These are phyloP conservation scores for Centroberyx gerrardi DNA, from an alignment of 2,797 vertebrate species.

Conservation along the genomic window DNA sequence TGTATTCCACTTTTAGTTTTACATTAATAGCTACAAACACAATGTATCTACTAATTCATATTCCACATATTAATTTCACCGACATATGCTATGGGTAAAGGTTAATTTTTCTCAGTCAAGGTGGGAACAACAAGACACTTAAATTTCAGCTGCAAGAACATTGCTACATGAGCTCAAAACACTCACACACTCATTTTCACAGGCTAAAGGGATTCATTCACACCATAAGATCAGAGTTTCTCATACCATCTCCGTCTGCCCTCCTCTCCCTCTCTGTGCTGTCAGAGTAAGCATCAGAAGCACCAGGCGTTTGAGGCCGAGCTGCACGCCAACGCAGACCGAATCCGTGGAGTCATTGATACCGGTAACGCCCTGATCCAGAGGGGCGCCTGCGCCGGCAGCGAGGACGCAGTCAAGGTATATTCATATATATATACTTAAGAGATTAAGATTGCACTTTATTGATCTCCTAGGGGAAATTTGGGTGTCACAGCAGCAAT, in stretches of 20 bases:
- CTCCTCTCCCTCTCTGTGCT: constrained; percentile 27
- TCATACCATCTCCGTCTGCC: constrained; percentile 26
- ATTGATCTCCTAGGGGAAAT: no score
- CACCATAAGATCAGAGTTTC: background rate
- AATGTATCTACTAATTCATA: background rate
- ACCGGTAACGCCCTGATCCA: constrained; percentile 97
- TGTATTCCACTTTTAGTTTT: constrained; percentile 21
- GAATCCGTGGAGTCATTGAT: constrained; percentile 96
- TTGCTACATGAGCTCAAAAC: background rate
- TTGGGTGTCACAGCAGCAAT: no score
- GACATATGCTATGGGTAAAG: constrained; percentile 1
- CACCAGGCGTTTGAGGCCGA: constrained; percentile 99
- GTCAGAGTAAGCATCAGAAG: constrained; percentile 98
- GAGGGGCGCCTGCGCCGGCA: constrained; percentile 96
- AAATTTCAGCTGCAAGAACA: constrained; percentile 25
- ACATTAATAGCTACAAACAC: constrained; percentile 11
- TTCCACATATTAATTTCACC: background rate
- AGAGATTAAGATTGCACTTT: no score
- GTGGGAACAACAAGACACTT: background rate
- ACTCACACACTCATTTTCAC: no score
- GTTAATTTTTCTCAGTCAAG: background rate
- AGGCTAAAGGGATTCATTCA: background rate
- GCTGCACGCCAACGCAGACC: constrained; percentile 96
- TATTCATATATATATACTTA: background rate
- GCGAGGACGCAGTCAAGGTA: constrained; percentile 98